Conservation (phyloP, 2,888 invertebrate genomes). For the Dynastes tityus region DNA sequence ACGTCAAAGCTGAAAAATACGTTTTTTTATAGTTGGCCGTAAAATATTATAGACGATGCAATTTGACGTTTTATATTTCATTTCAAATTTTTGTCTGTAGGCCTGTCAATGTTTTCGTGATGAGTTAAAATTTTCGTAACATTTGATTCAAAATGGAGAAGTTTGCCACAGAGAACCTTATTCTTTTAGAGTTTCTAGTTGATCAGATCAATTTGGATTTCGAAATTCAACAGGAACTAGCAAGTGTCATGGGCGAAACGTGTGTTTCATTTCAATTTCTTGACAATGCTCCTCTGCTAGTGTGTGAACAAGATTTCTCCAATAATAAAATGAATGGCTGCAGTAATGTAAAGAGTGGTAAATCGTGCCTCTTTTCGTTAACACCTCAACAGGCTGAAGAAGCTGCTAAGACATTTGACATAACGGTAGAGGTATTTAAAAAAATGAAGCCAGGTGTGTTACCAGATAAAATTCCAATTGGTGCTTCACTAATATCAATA, state of each 20-base stretch:
- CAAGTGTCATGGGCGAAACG: conserved; percentile 70
- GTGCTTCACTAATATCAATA: conserved; percentile 75
- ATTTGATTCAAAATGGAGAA: conserved; percentile 65
- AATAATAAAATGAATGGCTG: conserved; percentile 61
- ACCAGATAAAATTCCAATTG: conserved; percentile 77
- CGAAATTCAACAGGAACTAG: conserved; percentile 55
- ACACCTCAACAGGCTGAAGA: conserved; percentile 73
- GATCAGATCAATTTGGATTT: conserved; percentile 70
- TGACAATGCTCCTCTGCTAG: conserved; percentile 74
- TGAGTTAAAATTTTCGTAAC: conserved; percentile 43
- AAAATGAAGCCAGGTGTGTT: conserved; percentile 76
- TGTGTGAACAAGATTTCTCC: conserved; percentile 75
- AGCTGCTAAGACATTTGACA: conserved; percentile 74
- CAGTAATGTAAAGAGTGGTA: conserved; percentile 75
- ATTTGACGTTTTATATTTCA: conserved; percentile 27
- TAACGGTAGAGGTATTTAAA: conserved; percentile 75
- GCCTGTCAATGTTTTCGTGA: conserved; percentile 48
- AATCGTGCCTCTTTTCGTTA: conserved; percentile 80
- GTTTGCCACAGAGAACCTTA: conserved; percentile 74
- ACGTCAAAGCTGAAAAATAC: neutral
- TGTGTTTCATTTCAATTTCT: conserved; percentile 77
- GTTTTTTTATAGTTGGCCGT: conserved; percentile 24
- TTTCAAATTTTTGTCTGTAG: conserved; percentile 33
- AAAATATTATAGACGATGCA: neutral
- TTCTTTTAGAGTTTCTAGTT: conserved; percentile 78